Base-by-base conservation (phyloP, 2,113 vertebrate species). In the Macrotis lagotis region DNA sequence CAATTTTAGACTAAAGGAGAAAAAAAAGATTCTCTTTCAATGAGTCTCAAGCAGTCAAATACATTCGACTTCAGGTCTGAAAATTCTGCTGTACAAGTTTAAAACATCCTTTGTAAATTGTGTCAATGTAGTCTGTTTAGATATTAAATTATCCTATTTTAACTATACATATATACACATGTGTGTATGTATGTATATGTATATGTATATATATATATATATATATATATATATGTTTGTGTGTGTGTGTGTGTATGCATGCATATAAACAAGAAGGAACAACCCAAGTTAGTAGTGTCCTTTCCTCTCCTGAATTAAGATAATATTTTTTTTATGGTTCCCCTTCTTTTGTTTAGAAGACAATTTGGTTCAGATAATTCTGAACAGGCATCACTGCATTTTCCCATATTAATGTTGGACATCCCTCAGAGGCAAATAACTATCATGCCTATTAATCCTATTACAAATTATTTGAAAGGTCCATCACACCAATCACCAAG, bases 91-190 rank as follows among this genome's bases (percentile, higher is more conserved):
- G 48, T 3, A 66, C 91, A 19, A 47, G 16, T 26, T 22, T 88
- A 50, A 97, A 97, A 95, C 90, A 92, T 11, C 28, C 8, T 93
- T 0, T 74, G 93, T 49, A 93, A 96, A 94, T 90, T 89, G 14
- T 0, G 0, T 51, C 91, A 94, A 44, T 44, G 66, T 1, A 24
- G 47, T 8, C 26, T 1, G 83, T 91, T 66, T 90, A 95, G 92
- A 96, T 95, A 98, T 19, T 93, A 92, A 95, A 53, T 91, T 94
- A 96, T 95, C 49, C 1, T 93, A 50, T 74, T 49, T 92, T 53
- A 92, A 49, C 53, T 89, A 55, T 50, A 48, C 48, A 89, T 14
- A 59, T 92, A 96, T 8, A 44, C 3, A 53, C 24, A 53, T 53
- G 8, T 25, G 26, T 53, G 52, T 25, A 53, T 53, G 25, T 25